Evolutionary conservation across 2,888 invertebrate genomes (phyloP).

Genomic region (Hypolimnas misippus): DNA sequence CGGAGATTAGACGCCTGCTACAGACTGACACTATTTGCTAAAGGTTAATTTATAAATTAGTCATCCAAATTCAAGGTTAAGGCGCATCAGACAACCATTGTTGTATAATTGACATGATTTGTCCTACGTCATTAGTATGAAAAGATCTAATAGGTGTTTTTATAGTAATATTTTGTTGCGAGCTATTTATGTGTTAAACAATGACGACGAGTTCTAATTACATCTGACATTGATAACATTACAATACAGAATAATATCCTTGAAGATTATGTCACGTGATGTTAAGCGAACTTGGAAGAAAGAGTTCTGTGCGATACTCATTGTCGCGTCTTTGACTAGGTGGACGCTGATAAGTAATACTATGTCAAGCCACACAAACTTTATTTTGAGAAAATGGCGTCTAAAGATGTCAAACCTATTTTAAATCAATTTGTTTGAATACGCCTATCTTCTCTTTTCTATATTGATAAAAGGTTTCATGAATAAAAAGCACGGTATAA

Average conservation of each 20-base stretch:
- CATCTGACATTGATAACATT: conserved; percentile 1
- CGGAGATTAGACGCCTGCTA: conserved; percentile 28
- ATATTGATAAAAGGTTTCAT: too few relatives aligned
- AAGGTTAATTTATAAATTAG: conserved; percentile 50
- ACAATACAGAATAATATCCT: conserved; percentile 10
- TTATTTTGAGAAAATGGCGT: too few relatives aligned
- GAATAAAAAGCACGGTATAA: too few relatives aligned
- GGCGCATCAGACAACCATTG: conserved; percentile 32
- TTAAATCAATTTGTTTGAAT: too few relatives aligned
- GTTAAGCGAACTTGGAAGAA: neutral
- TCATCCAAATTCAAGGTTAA: conserved; percentile 38
- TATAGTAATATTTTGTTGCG: neutral
- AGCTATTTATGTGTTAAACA: neutral
- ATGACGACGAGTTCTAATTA: conserved; percentile 2
- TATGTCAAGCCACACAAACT: too few relatives aligned
- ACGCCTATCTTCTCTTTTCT: too few relatives aligned
- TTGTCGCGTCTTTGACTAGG: too few relatives aligned
- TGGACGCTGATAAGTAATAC: too few relatives aligned
- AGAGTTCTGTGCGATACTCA: too few relatives aligned
- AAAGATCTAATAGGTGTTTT: conserved; percentile 20
- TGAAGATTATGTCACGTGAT: neutral
- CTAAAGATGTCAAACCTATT: too few relatives aligned
- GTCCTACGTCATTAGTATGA: conserved; percentile 35
- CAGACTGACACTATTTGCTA: conserved; percentile 43
- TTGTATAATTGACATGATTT: conserved; percentile 34